Evolutionary conservation across 2,797 vertebrate genomes (phyloP).

Genomic region (Xenopus petersii): DNA sequence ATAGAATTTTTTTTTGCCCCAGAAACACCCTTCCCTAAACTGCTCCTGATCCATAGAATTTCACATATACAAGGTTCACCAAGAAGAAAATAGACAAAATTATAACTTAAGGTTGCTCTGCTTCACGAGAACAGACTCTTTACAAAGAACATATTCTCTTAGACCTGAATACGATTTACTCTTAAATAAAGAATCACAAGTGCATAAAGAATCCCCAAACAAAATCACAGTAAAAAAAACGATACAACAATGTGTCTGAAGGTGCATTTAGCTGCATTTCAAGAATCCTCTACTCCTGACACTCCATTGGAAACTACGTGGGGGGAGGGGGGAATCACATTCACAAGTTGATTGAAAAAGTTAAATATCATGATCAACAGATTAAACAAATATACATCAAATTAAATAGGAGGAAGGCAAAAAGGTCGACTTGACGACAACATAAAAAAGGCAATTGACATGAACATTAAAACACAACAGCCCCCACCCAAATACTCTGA

Average conservation of each 20-base stretch:
- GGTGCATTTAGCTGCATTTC: slow-evolving; percentile 35
- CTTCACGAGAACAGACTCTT: slow-evolving; percentile 17
- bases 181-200: slow-evolving; percentile 54
- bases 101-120: slow-evolving; percentile 40
- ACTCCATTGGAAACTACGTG: slow-evolving; percentile 13
- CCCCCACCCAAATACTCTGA: neutral
- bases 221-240: slow-evolving; percentile 6
- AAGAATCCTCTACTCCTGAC: neutral
- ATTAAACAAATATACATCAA: neutral
- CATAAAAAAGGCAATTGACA: slow-evolving; percentile 13
- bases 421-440: neutral
- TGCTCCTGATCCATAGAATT: slow-evolving; percentile 43
- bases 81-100: slow-evolving; percentile 44
- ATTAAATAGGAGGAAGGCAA: slow-evolving; percentile 29
- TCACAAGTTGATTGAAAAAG: neutral
- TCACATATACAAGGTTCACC: slow-evolving; percentile 61
- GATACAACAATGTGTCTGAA: neutral
- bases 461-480: neutral
- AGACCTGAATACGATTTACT: slow-evolving; percentile 50
- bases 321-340: slow-evolving; percentile 13
- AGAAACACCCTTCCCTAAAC: too few species aligned
- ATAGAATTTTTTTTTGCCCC: too few species aligned
- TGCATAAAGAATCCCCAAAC: slow-evolving; percentile 58
- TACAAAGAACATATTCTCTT: slow-evolving; percentile 55
- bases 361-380: slow-evolving; percentile 1